A percentile compares a stretch with the other conserved stretches of the same genome.
These are phyloP conservation scores for Steinernema khuongi DNA, from an alignment of 1,140 invertebrate genomes.

Conservation along the genomic window DNA sequence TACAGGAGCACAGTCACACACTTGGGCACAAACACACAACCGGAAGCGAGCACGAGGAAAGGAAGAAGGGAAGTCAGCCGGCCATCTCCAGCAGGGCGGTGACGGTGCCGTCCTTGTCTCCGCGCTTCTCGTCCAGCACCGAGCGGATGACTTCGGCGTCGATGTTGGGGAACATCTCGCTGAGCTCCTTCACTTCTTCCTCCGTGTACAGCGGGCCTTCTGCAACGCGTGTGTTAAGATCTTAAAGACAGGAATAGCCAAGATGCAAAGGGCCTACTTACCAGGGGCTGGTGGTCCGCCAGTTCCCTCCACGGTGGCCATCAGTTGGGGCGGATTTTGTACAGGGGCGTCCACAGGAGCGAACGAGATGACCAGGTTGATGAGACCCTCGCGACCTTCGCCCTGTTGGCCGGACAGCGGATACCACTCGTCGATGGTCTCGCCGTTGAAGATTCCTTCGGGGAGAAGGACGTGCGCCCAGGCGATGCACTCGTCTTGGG, in stretches of 20 bases:
- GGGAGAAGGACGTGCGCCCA: slow-evolving; percentile 80
- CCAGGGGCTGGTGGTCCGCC: slow-evolving; percentile 12
- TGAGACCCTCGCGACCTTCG: slow-evolving; percentile 79
- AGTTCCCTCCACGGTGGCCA: background rate
- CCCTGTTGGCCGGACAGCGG: slow-evolving; percentile 74
- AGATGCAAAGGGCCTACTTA: slow-evolving; percentile 19
- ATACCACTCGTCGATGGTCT: slow-evolving; percentile 89
- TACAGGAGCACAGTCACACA: too few relatives aligned
- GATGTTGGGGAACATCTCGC: slow-evolving; percentile 92
- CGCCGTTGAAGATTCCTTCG: slow-evolving; percentile 72
- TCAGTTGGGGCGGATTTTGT: slow-evolving; percentile 17
- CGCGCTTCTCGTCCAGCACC: slow-evolving; percentile 78
- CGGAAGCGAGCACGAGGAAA: background rate
- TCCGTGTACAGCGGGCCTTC: slow-evolving; percentile 41
- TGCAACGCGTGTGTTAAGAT: background rate
- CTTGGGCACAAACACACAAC: background rate
- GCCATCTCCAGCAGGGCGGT: slow-evolving; percentile 81
- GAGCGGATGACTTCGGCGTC: slow-evolving; percentile 84
- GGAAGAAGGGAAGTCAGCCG: slow-evolving; percentile 23
- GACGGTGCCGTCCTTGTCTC: slow-evolving; percentile 82
- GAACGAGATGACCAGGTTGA: slow-evolving; percentile 66
- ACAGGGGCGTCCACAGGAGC: slow-evolving; percentile 32
- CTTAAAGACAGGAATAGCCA: background rate
- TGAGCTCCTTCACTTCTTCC: slow-evolving; percentile 65
- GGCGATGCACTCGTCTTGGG: slow-evolving; percentile 86